Percentiles rank a stretch among this genome's conserved stretches.
Evolutionary conservation across 2,888 invertebrate species (phyloP).

Genomic region (Drosophila kambysellisi): DNA sequence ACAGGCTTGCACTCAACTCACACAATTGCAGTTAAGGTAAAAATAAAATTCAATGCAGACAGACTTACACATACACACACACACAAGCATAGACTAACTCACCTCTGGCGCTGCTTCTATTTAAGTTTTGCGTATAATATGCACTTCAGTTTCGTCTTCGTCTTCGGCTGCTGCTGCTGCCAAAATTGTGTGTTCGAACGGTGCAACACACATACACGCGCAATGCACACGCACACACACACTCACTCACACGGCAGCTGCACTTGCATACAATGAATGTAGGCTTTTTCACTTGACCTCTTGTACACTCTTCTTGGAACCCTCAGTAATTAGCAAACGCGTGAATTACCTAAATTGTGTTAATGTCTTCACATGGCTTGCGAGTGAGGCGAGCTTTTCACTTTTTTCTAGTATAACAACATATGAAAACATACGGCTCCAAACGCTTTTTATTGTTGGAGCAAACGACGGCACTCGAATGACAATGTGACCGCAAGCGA

Average conservation of each 20-base stretch:
- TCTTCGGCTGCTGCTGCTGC: slow-evolving; percentile 43
- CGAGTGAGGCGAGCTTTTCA: slow-evolving; percentile 49
- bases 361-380: slow-evolving; percentile 55
- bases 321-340: slow-evolving; percentile 16
- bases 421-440: slow-evolving; percentile 66
- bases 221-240: slow-evolving; percentile 36
- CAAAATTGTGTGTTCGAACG: slow-evolving; percentile 54
- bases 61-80: slow-evolving; percentile 19
- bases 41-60: slow-evolving; percentile 45
- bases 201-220: slow-evolving; percentile 30
- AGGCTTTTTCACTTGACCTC: slow-evolving; percentile 55
- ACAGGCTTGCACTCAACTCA: background rate
- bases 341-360: slow-evolving; percentile 25
- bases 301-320: slow-evolving; percentile 21
- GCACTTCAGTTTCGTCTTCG: slow-evolving; percentile 46
- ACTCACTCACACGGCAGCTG: slow-evolving; percentile 49
- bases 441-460: slow-evolving; percentile 68
- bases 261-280: slow-evolving; percentile 44
- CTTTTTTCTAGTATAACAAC: slow-evolving; percentile 62
- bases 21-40: slow-evolving; percentile 33
- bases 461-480: slow-evolving; percentile 70
- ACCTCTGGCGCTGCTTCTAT: slow-evolving; percentile 54
- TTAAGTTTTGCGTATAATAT: slow-evolving; percentile 51
- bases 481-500: slow-evolving; percentile 53
- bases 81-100: slow-evolving; percentile 20